A percentile compares a stretch with the other conserved stretches of the same genome.
Evolutionary conservation across 2,113 vertebrate species (phyloP).

Genomic region (Chelonoidis abingdonii): DNA sequence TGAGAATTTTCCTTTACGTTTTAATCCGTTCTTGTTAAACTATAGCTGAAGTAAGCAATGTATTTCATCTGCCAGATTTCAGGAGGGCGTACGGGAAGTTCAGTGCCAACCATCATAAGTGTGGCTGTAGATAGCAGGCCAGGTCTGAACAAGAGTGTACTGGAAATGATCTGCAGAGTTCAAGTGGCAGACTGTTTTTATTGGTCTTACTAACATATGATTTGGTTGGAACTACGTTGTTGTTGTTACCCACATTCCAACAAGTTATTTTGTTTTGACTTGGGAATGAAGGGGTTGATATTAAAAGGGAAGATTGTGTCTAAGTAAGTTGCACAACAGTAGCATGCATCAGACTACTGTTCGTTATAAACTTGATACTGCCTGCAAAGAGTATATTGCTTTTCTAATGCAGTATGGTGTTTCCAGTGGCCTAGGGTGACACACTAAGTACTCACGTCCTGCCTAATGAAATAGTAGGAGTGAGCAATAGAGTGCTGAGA

Average conservation of each 20-base stretch:
- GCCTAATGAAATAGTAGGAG: slow-evolving; percentile 39
- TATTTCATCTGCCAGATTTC: not conserved
- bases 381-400: not conserved
- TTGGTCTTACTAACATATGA: not conserved
- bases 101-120: fast-evolving
- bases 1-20: not conserved
- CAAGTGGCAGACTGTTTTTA: not conserved
- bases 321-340: slow-evolving; percentile 38
- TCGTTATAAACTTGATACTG: slow-evolving; percentile 6
- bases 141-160: not conserved
- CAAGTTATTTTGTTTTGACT: slow-evolving; percentile 9
- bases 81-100: not conserved
- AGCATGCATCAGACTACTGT: not conserved
- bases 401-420: slow-evolving; percentile 10
- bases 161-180: not conserved
- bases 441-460: slow-evolving; percentile 8
- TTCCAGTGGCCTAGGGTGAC: slow-evolving; percentile 24
- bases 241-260: not conserved
- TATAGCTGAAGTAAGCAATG: slow-evolving; percentile 16
- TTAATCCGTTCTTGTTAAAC: not conserved
- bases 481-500: slow-evolving; percentile 21
- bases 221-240: not conserved
- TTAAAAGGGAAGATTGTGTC: slow-evolving; percentile 46
- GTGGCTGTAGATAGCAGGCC: not conserved
- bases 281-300: slow-evolving; percentile 11